Evolutionary conservation across 2,888 invertebrate genomes (phyloP), one percentile per base, ranked within the genome.

Genomic region (Drosophila acutilabella): DNA sequence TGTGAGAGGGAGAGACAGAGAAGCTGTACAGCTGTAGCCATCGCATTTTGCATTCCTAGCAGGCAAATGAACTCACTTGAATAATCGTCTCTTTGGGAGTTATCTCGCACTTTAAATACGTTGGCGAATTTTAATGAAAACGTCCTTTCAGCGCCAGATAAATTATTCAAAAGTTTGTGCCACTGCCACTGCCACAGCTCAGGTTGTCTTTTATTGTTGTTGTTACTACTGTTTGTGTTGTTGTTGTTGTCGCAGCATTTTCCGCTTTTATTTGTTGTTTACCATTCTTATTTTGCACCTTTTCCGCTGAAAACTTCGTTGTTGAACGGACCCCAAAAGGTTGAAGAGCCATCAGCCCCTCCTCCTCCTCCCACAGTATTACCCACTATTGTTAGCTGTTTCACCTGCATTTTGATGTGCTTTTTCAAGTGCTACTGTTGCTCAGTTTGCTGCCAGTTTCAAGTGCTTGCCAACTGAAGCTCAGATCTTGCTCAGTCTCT

Each of bases 51-150:
- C 78, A 78, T 78, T 86, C 84, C 60, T 76, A 71, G 87, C 87
- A 80, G 82, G 85, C 79, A 85, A 87, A 85, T 87, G 82, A 85
- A 87, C 81, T 82, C 85, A 82, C 73, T 87, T 85, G 88, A 85
- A 87, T 87, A 82, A 88, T 85, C 88, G 85, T 70, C 82, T 79
- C 84, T 82, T 77, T 77, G 85, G 83, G 88, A 87, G 82, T 85
- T 85, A 85, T 85, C 85, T 82, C 73, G 77, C 77, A 77, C 82
- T 88, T 82, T 85, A 85, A 85, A 85, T 79, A 78, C 79, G 82
- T 81, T 85, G 85, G 82, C 77, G 81, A 81, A 85, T 85, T 85
- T 85, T 85, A 85, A 85, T 85, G 88, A 85, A 85, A 88, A 81
- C 74, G 82, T 88, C 83, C 85, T 85, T 85, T 85, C 85, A 85